phyloP scores from a whole-genome alignment of 2,113 vertebrate species.

The Ceratotherium simum region DNA sequence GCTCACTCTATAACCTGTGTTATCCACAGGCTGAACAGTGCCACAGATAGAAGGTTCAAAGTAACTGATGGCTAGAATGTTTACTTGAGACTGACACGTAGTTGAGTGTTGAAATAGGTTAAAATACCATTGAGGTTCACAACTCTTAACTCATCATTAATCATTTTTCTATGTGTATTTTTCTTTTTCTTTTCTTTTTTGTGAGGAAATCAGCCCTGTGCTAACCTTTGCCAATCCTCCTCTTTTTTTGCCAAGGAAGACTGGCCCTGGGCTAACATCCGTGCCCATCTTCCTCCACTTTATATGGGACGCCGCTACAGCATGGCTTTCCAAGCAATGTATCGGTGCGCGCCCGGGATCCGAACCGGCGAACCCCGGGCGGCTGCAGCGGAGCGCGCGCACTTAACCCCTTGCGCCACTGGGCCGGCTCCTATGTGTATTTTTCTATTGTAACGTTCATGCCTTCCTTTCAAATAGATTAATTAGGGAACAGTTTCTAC shows the following conservation, averaged over 20 bases:
- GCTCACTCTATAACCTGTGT: not conserved
- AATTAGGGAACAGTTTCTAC: not conserved
- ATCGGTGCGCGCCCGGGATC: too few species aligned
- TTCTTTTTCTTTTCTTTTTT: too few species aligned
- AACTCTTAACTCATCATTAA: not conserved
- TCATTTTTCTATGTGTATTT: constrained; percentile 8
- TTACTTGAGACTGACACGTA: not conserved
- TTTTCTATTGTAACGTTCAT: constrained; percentile 27
- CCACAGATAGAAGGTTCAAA: not conserved
- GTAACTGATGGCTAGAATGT: constrained; percentile 18
- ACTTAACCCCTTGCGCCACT: too few species aligned
- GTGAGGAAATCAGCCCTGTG: too few species aligned
- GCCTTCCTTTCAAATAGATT: constrained; percentile 28
- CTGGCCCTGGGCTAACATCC: too few species aligned
- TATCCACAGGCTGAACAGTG: not conserved
- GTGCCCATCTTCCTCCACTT: too few species aligned
- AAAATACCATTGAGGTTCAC: constrained; percentile 10
- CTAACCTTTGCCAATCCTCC: too few species aligned
- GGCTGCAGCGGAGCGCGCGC: too few species aligned
- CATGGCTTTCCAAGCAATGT: too few species aligned
- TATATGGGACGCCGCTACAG: too few species aligned
- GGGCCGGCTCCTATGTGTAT: not conserved
- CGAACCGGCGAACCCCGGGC: too few species aligned
- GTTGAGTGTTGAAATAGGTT: constrained; percentile 45
- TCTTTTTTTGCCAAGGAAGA: too few species aligned